Conservation (phyloP, 2,113 vertebrate species). For the Tragelaphus strepsiceros region DNA sequence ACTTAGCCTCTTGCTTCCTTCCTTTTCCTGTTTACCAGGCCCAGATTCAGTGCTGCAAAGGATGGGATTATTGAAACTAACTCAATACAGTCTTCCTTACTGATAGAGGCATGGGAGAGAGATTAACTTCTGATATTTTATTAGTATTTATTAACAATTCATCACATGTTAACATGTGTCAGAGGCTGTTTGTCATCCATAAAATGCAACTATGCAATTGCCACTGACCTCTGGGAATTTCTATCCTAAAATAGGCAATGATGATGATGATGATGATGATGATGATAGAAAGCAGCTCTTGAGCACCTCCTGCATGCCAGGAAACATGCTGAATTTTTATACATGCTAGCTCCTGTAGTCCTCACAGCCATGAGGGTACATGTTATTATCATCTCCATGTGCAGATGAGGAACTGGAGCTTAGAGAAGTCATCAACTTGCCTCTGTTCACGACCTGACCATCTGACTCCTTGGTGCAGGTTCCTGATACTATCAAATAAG, state of each 20-base stretch:
- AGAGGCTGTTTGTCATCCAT: not conserved
- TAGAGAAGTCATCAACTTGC: not conserved
- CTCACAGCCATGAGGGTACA: not conserved
- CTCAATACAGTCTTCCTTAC: not conserved
- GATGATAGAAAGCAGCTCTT: not conserved
- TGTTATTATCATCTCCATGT: not conserved
- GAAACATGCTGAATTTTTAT: not conserved
- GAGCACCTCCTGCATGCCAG: not conserved
- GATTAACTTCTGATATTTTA: not conserved
- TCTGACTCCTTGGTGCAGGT: not conserved
- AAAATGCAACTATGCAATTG: not conserved
- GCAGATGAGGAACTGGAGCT: not conserved
- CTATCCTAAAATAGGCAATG: not conserved
- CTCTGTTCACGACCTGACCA: not conserved
- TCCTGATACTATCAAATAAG: not conserved
- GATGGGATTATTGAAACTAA: not conserved
- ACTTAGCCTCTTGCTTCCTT: not conserved
- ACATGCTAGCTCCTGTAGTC: not conserved
- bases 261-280: not conserved
- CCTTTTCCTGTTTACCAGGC: not conserved
- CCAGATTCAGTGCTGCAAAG: not conserved
- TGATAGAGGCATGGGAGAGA: not conserved
- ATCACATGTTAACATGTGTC: not conserved
- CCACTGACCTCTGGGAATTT: not conserved
- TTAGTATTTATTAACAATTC: not conserved